Evolutionary conservation across 2,797 vertebrate species (phyloP).

Genomic region (Lacerta viridis): DNA sequence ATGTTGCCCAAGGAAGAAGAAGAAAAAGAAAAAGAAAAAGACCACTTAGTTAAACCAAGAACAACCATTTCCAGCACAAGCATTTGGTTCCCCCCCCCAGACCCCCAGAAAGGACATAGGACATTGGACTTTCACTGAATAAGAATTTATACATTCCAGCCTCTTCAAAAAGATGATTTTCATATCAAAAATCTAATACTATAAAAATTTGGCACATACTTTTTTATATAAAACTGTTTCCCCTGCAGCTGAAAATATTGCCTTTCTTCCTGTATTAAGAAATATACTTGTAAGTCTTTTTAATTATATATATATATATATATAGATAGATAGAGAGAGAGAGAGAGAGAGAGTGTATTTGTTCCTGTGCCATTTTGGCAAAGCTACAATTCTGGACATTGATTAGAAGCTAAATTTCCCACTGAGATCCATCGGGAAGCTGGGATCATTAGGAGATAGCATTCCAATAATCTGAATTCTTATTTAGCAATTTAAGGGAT

Average conservation of each 20-base stretch:
- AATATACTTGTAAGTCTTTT: too few relatives aligned
- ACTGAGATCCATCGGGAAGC: constrained; percentile 29
- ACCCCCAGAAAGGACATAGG: background rate
- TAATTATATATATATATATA: background rate
- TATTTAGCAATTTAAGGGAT: constrained; percentile 42
- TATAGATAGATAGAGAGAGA: too few relatives aligned
- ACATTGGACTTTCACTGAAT: background rate
- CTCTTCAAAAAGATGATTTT: constrained; percentile 2
- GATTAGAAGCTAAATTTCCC: background rate
- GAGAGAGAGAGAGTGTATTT: too few relatives aligned
- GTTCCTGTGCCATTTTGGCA: background rate
- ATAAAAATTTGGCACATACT: background rate
- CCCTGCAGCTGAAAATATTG: background rate
- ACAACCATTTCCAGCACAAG: background rate
- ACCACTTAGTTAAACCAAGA: background rate
- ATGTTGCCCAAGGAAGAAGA: background rate
- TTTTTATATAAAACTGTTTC: background rate
- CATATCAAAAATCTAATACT: background rate
- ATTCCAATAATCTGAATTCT: constrained; percentile 37
- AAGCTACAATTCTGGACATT: background rate
- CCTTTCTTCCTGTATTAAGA: background rate
- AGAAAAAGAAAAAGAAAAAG: background rate
- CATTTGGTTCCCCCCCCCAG: background rate
- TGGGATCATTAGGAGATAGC: constrained; percentile 23
- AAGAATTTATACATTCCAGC: background rate